Evolutionary conservation across 2,888 invertebrate genomes (phyloP).

Genomic region (Drosophila neotestacea): DNA sequence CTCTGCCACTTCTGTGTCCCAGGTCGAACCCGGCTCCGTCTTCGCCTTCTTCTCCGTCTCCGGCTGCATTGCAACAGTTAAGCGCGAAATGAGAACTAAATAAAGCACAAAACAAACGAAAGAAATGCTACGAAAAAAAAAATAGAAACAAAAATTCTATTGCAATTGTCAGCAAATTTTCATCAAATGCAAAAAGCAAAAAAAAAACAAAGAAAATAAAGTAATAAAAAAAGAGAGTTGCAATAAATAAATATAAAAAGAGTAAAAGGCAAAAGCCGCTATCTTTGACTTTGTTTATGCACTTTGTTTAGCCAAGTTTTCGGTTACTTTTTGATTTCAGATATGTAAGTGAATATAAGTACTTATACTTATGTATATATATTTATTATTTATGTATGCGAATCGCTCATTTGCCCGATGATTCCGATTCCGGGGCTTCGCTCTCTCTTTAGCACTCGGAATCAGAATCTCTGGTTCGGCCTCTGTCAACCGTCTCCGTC

Average conservation of each 20-base stretch:
- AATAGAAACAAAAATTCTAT: slow-evolving; percentile 57
- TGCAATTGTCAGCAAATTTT: slow-evolving; percentile 76
- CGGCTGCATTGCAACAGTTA: slow-evolving; percentile 47
- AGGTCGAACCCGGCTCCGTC: background rate
- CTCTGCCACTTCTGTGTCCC: background rate
- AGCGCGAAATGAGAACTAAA: slow-evolving; percentile 66
- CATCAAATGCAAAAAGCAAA: slow-evolving; percentile 60
- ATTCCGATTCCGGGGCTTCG: slow-evolving; percentile 34
- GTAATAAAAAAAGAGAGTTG: slow-evolving; percentile 1
- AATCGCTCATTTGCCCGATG: slow-evolving; percentile 48
- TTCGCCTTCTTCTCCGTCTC: slow-evolving; percentile 4
- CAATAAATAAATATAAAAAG: slow-evolving; percentile 31
- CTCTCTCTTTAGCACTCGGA: slow-evolving; percentile 45
- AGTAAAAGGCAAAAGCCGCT: slow-evolving; percentile 29
- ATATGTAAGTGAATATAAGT: slow-evolving; percentile 37
- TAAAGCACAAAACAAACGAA: slow-evolving; percentile 62
- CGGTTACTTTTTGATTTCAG: slow-evolving; percentile 39
- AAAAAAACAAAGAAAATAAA: slow-evolving; percentile 1
- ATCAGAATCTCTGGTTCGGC: slow-evolving; percentile 41
- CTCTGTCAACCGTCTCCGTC: slow-evolving; percentile 25
- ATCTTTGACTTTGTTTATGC: slow-evolving; percentile 48
- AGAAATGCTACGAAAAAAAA: slow-evolving; percentile 23
- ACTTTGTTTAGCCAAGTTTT: slow-evolving; percentile 64
- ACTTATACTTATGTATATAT: slow-evolving; percentile 9
- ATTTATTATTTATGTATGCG: slow-evolving; percentile 55